Evolutionary conservation across 2,113 vertebrate genomes (phyloP).

Genomic region (Danio rerio): DNA sequence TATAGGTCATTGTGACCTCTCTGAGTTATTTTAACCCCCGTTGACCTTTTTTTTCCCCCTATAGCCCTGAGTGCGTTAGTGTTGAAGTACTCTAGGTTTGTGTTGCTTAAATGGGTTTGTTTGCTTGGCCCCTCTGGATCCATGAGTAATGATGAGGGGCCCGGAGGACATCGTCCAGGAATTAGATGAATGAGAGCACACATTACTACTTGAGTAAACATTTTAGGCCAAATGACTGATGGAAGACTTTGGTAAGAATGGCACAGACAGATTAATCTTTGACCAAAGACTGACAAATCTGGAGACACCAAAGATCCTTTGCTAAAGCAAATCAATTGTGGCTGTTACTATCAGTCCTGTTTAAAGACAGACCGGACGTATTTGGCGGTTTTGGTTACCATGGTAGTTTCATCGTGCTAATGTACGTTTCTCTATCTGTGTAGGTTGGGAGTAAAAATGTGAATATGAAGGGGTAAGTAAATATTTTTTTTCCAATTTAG

Average conservation of each 20-base stretch:
- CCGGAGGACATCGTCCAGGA: slow-evolving; percentile 53
- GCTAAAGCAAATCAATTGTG: slow-evolving; percentile 9
- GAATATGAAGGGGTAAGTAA: no score
- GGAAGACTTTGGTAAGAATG: slow-evolving; percentile 49
- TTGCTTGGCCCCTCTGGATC: slow-evolving; percentile 68
- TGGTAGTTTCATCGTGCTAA: no score
- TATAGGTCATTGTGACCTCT: slow-evolving; percentile 69
- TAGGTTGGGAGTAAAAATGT: no score
- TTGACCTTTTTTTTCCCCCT: slow-evolving; percentile 68
- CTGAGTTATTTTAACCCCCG: slow-evolving; percentile 73
- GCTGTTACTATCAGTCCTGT: slow-evolving; percentile 48
- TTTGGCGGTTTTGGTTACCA: background rate
- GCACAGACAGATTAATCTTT: slow-evolving; percentile 44
- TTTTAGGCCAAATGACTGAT: slow-evolving; percentile 52
- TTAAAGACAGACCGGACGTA: slow-evolving; percentile 35
- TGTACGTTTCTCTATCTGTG: no score
- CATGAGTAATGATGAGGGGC: slow-evolving; percentile 73
- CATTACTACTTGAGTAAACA: slow-evolving; percentile 77
- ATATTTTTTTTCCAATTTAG: no score
- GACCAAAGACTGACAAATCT: slow-evolving; percentile 22
- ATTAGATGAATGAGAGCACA: slow-evolving; percentile 61
- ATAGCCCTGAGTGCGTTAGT: slow-evolving; percentile 54
- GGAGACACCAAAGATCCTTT: slow-evolving; percentile 12
- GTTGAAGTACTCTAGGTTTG: slow-evolving; percentile 48
- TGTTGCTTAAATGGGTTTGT: slow-evolving; percentile 69